phyloP scores from a whole-genome alignment of 2,888 invertebrate genomes.

The Conchocele bisecta region DNA sequence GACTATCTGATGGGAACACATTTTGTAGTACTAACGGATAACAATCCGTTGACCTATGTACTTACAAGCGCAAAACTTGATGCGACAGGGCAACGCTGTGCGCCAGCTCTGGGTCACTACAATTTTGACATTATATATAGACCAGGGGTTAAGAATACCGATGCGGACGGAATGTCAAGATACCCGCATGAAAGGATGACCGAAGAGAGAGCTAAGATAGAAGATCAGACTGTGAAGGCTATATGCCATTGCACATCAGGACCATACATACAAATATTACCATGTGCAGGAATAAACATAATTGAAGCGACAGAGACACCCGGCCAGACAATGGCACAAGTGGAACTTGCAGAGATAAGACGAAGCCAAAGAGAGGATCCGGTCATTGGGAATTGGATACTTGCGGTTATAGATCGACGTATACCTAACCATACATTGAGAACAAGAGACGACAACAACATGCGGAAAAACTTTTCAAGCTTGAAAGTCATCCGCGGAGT shows the following conservation, averaged over 20 bases:
- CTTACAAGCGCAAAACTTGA: conserved; percentile 23
- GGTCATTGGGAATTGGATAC: background rate
- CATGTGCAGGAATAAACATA: background rate
- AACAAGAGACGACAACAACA: no score
- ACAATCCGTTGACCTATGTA: conserved; percentile 16
- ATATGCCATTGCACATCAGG: background rate
- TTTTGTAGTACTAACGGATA: conserved; percentile 10
- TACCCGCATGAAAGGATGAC: background rate
- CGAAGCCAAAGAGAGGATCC: background rate
- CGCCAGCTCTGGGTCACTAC: conserved; percentile 7
- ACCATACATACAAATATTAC: background rate
- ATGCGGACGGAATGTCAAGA: conserved; percentile 24
- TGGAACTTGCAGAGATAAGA: background rate
- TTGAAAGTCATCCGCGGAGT: no score
- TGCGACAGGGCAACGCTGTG: conserved; percentile 29
- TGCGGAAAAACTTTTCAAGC: no score
- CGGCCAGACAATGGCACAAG: background rate
- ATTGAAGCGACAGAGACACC: background rate
- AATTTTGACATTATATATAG: conserved; percentile 18
- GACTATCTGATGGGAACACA: conserved; percentile 1
- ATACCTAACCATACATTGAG: no score
- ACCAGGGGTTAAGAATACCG: background rate
- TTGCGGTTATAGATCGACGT: background rate
- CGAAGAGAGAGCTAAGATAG: background rate
- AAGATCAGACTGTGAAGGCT: background rate